These are phyloP conservation scores for Lycocorax pyrrhopterus DNA, from an alignment of 2,113 vertebrate species.

Conservation along the genomic window DNA sequence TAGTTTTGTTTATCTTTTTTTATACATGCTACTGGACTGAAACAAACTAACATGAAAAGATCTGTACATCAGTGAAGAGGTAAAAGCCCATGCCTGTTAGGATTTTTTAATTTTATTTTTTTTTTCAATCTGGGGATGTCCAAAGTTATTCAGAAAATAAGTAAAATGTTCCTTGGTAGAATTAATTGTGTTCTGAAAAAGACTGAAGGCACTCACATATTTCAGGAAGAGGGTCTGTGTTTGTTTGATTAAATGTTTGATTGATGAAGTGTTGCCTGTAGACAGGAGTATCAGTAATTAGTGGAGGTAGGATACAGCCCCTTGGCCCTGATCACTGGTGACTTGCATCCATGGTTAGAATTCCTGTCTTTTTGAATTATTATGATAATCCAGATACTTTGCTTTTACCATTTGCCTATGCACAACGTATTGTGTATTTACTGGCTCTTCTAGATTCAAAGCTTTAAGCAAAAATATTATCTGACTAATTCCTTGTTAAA, in stretches of 20 bases:
- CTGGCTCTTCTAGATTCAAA: background rate
- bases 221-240: background rate
- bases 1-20: background rate
- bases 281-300: background rate
- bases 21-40: background rate
- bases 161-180: background rate
- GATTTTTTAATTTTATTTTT: background rate
- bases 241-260: background rate
- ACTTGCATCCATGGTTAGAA: background rate
- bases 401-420: background rate
- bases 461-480: background rate
- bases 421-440: background rate
- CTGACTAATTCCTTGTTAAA: background rate
- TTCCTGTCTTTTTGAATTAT: background rate
- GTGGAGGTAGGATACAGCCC: background rate
- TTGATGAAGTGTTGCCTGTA: background rate
- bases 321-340: background rate
- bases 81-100: background rate
- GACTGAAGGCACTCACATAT: background rate
- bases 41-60: background rate
- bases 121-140: accelerated
- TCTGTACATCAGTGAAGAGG: background rate
- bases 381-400: background rate
- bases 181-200: background rate
- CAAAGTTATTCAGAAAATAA: background rate